These are phyloP conservation scores for Caranx melampygus DNA, from an alignment of 2,113 vertebrate genomes.

Conservation along the genomic window DNA sequence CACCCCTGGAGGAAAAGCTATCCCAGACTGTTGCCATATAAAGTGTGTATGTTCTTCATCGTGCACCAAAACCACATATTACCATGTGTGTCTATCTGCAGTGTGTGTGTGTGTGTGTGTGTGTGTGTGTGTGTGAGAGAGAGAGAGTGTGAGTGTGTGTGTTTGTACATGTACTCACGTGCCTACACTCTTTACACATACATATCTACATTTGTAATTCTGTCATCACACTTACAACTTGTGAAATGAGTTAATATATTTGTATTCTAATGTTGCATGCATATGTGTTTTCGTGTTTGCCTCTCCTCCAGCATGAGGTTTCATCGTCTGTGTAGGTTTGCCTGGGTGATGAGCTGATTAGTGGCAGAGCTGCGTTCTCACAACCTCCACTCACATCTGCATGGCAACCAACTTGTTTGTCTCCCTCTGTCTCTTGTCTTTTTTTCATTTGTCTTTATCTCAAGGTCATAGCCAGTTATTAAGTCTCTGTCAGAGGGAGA, in stretches of 20 bases:
- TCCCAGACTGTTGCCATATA: slow-evolving; percentile 37
- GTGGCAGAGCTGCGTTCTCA: slow-evolving; percentile 56
- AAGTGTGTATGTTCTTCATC: background rate
- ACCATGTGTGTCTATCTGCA: background rate
- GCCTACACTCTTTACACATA: background rate
- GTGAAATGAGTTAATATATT: slow-evolving; percentile 26
- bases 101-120: background rate
- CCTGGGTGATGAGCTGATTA: slow-evolving; percentile 68
- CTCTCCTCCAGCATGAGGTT: slow-evolving; percentile 6
- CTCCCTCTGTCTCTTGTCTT: slow-evolving; percentile 31
- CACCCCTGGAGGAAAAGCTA: slow-evolving; percentile 43
- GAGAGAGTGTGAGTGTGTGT: background rate
- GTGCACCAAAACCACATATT: slow-evolving; percentile 4
- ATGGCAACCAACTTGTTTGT: slow-evolving; percentile 72
- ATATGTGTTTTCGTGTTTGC: slow-evolving; percentile 20
- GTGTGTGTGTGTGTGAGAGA: background rate
- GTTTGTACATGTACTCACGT: background rate
- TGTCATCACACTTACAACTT: slow-evolving; percentile 23
- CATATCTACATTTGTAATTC: background rate
- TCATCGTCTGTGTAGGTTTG: slow-evolving; percentile 29
- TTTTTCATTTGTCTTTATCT: slow-evolving; percentile 40
- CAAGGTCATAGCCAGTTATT: slow-evolving; percentile 29
- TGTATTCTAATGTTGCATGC: background rate
- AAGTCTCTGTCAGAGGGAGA: slow-evolving; percentile 6
- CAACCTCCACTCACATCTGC: slow-evolving; percentile 69